Evolutionary conservation across 2,888 invertebrate genomes (phyloP).

Genomic region (Bruchidius siliquastri): DNA sequence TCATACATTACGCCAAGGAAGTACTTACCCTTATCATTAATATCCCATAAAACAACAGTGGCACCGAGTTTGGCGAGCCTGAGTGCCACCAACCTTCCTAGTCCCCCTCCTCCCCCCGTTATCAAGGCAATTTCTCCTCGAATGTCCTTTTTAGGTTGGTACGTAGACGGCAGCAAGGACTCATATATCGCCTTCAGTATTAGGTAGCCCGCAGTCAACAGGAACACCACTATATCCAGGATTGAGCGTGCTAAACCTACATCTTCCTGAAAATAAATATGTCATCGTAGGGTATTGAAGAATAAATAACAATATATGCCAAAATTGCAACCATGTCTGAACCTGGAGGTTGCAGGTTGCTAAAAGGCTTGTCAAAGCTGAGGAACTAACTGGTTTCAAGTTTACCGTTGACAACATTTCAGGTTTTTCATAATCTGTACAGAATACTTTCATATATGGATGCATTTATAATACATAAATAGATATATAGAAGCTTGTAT

Average conservation of each 20-base stretch:
- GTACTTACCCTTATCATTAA: conserved; percentile 71
- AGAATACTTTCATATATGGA: too few species aligned
- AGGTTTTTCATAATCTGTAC: too few species aligned
- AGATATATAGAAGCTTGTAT: too few species aligned
- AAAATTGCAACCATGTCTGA: too few species aligned
- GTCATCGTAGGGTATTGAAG: too few species aligned
- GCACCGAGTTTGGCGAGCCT: conserved; percentile 73
- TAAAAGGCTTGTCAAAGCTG: too few species aligned
- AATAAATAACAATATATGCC: too few species aligned
- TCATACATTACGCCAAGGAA: background rate
- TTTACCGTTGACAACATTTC: too few species aligned
- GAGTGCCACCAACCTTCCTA: conserved; percentile 73
- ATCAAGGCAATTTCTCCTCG: conserved; percentile 76
- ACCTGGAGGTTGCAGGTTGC: too few species aligned
- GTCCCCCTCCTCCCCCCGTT: conserved; percentile 85
- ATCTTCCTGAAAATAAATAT: background rate
- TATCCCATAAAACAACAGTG: conserved; percentile 84
- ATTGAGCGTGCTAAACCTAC: conserved; percentile 34
- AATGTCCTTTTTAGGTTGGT: conserved; percentile 63
- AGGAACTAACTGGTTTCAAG: too few species aligned
- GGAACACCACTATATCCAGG: conserved; percentile 50
- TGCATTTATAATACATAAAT: too few species aligned
- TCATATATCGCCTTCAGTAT: conserved; percentile 29
- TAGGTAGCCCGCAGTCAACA: conserved; percentile 41
- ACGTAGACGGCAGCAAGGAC: conserved; percentile 55